Conservation (phyloP, 2,797 vertebrate genomes). For the Galaxias olidus region DNA sequence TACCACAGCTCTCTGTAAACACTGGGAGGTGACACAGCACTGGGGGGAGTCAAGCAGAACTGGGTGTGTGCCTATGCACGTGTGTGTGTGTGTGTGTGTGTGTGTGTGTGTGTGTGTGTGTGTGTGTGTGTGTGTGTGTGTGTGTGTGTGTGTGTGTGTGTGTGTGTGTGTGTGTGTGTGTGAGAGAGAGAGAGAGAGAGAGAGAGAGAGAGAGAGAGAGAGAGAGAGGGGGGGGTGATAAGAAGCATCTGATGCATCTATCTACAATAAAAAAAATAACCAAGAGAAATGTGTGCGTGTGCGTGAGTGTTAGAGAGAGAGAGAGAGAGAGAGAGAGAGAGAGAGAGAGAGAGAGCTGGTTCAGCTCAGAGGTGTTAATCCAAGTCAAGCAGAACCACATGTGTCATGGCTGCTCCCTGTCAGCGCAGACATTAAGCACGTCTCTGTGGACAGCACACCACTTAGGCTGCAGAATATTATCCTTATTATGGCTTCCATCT, state of each 20-base stretch:
- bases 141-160: not conserved
- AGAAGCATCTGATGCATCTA: no score
- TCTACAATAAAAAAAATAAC: no score
- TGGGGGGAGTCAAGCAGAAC: not conserved
- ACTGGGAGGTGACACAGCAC: not conserved
- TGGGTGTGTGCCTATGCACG: not conserved
- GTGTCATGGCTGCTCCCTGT: no score
- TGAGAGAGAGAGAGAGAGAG: not conserved
- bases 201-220: conserved; percentile 1
- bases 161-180: not conserved
- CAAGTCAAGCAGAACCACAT: no score
- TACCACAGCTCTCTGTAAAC: not conserved
- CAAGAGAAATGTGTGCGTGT: not conserved
- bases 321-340: not conserved
- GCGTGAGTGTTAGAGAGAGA: not conserved
- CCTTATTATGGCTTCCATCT: no score
- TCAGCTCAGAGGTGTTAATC: no score
- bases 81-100: conserved; percentile 3
- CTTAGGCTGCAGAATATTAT: no score
- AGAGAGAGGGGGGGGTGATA: no score
- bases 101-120: conserved; percentile 2
- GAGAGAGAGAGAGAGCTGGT: no score
- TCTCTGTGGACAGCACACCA: no score
- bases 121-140: conserved; percentile 1
- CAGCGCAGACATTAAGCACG: no score